These are phyloP conservation scores for Brachyalestes nurse DNA, from an alignment of 2,797 vertebrate species.

Conservation along the genomic window DNA sequence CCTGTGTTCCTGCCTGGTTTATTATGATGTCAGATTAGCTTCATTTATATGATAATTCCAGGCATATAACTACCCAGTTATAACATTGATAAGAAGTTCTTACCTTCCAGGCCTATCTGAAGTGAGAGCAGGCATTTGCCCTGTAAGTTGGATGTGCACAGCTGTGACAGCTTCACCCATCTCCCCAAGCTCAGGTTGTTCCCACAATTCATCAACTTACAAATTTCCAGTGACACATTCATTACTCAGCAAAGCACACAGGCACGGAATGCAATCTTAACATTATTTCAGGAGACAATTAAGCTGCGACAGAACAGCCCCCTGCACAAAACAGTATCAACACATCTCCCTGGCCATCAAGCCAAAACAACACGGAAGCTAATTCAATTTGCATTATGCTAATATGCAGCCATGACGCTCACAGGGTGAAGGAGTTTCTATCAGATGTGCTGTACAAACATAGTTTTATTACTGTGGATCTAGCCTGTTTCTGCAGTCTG, in stretches of 20 bases:
- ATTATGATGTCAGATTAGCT: background rate
- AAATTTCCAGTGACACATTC: constrained; percentile 60
- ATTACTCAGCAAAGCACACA: constrained; percentile 40
- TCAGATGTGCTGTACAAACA: constrained; percentile 23
- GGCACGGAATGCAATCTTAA: constrained; percentile 32
- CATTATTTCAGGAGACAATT: constrained; percentile 36
- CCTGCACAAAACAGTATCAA: constrained; percentile 26
- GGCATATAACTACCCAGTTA: background rate
- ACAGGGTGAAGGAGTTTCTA: constrained; percentile 17
- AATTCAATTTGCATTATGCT: constrained; percentile 42
- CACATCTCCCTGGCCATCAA: constrained; percentile 9
- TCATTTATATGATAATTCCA: constrained; percentile 10
- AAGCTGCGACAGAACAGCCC: constrained; percentile 18
- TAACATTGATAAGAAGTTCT: background rate
- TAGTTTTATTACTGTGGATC: constrained; percentile 52
- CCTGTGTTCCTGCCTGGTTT: background rate
- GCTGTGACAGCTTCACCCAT: constrained; percentile 60
- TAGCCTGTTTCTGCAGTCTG: constrained; percentile 42
- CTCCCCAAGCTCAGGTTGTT: constrained; percentile 50
- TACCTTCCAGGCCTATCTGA: background rate
- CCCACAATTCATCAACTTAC: constrained; percentile 70
- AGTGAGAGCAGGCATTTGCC: background rate
- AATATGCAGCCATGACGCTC: constrained; percentile 11
- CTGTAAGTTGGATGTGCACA: constrained; percentile 34
- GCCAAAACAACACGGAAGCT: constrained; percentile 25